A percentile compares a stretch with the other conserved stretches of the same genome.
Evolutionary conservation across 2,797 vertebrate genomes (phyloP).

Genomic region (Paedocypris micromegethes): DNA sequence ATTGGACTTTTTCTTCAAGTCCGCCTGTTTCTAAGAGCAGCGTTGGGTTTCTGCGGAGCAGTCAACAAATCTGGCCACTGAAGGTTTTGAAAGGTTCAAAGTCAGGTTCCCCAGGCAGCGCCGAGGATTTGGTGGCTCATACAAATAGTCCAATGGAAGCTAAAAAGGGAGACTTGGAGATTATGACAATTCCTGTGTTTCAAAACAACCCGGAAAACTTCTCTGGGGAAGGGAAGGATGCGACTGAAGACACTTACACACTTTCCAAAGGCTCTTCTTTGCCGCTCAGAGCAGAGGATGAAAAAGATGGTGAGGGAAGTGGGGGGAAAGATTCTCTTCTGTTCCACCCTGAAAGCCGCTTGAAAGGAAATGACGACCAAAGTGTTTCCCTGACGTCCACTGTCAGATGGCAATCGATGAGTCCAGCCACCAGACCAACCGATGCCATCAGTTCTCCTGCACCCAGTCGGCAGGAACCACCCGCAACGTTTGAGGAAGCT

Average conservation of each 20-base stretch:
- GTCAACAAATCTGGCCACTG: conserved; percentile 56
- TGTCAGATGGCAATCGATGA: conserved; percentile 60
- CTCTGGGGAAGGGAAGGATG: conserved; percentile 70
- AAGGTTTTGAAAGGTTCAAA: conserved; percentile 56
- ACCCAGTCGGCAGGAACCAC: conserved; percentile 28
- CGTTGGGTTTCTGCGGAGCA: conserved; percentile 42
- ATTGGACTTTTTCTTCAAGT: conserved; percentile 50
- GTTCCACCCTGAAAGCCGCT: conserved; percentile 31
- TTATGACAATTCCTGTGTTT: conserved; percentile 62
- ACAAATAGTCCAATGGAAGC: conserved; percentile 62
- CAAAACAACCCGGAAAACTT: conserved; percentile 67
- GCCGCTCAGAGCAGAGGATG: conserved; percentile 46
- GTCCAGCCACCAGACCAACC: conserved; percentile 50
- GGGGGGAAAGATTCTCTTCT: conserved; percentile 50
- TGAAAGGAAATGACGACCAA: conserved; percentile 40
- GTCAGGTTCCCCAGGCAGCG: conserved; percentile 36
- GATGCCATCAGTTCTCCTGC: conserved; percentile 10
- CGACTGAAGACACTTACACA: conserved; percentile 48
- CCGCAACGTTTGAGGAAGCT: conserved; percentile 56
- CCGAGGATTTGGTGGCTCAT: conserved; percentile 23
- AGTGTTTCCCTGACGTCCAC: conserved; percentile 55
- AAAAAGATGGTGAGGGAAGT: conserved; percentile 65
- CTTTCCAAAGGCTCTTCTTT: conserved; percentile 24
- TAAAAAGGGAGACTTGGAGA: conserved; percentile 63
- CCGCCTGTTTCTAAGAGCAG: conserved; percentile 44